Conservation (phyloP, 2,113 vertebrate genomes). For the Neolamprologus variostigma region DNA sequence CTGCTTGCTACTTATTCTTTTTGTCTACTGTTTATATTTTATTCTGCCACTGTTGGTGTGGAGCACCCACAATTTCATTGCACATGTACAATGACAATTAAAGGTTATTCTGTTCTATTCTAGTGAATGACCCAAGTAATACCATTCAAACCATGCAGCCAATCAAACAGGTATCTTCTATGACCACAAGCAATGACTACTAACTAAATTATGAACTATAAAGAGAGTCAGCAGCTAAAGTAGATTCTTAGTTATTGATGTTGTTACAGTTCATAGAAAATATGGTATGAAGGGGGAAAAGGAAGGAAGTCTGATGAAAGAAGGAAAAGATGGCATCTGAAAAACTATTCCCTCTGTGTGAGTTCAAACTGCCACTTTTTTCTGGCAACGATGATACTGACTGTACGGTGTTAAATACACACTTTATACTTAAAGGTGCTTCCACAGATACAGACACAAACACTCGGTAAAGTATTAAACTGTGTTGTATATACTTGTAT, state of each 20-base stretch:
- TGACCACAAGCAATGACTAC: background rate
- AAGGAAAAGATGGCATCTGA: conserved; percentile 26
- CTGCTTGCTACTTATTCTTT: background rate
- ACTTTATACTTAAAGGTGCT: background rate
- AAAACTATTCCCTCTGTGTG: background rate
- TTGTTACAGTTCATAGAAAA: background rate
- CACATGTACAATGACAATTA: background rate
- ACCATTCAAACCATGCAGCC: background rate
- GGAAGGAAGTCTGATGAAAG: background rate
- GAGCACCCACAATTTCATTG: background rate
- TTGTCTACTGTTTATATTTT: background rate
- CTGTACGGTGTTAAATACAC: background rate
- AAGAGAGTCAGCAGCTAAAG: background rate
- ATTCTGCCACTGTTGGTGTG: background rate
- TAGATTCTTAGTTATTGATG: background rate
- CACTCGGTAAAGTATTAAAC: background rate
- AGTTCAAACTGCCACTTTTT: background rate
- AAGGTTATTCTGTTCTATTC: fast-evolving
- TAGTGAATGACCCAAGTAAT: background rate
- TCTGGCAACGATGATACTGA: background rate
- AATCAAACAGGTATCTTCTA: background rate
- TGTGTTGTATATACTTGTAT: background rate
- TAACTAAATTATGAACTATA: background rate
- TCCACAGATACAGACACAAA: background rate
- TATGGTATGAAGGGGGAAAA: background rate